Conservation (phyloP, 2,797 vertebrate species). For the Meriones psammophilus region DNA sequence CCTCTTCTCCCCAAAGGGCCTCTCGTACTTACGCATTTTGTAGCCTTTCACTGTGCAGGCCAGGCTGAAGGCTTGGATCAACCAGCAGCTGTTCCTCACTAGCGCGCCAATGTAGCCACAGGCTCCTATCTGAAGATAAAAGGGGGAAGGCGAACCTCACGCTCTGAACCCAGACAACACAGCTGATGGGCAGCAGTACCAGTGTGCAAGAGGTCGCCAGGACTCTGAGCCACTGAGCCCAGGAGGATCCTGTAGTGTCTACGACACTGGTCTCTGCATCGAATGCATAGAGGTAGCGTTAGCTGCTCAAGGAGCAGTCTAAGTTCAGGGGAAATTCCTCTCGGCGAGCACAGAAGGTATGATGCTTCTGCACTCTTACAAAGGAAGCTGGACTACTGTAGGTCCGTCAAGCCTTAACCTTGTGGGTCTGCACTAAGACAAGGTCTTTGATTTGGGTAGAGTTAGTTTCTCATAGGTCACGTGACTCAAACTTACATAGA, state of each 20-base stretch:
- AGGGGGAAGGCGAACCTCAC: slow-evolving; percentile 49
- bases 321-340: background rate
- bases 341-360: too few relatives aligned
- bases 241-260: rapidly evolving
- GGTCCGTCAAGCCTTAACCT: background rate
- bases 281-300: rapidly evolving
- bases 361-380: background rate
- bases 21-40: slow-evolving; percentile 90
- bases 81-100: slow-evolving; percentile 93
- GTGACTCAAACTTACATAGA: background rate
- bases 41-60: slow-evolving; percentile 98
- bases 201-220: background rate
- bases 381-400: background rate
- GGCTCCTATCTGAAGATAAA: slow-evolving; percentile 94
- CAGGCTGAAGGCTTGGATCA: slow-evolving; percentile 96
- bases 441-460: background rate
- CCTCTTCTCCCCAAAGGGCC: background rate
- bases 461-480: background rate
- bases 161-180: background rate
- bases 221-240: background rate
- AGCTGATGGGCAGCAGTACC: background rate
- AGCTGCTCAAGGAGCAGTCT: background rate
- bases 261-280: background rate
- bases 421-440: background rate
- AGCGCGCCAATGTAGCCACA: slow-evolving; percentile 95